Evolutionary conservation across 2,113 vertebrate species (phyloP).

Genomic region (Trichechus manatus): DNA sequence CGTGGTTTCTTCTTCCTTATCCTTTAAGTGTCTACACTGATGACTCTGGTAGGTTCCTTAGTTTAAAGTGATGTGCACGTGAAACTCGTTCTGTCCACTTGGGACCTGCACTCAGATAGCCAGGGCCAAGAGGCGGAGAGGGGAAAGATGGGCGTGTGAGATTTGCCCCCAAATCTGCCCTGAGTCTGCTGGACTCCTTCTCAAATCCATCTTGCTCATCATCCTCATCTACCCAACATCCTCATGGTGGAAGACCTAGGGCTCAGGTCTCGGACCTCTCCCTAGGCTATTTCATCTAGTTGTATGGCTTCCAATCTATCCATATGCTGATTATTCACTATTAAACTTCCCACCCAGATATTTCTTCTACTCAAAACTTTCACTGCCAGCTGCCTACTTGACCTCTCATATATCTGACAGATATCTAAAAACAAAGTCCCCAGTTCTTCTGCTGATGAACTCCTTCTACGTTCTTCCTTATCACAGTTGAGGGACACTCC

Average conservation of each 20-base stretch:
- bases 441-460: no score
- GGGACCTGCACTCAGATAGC: neutral
- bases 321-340: neutral
- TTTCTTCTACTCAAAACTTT: neutral
- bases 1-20: neutral
- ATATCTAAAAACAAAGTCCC: neutral
- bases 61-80: neutral
- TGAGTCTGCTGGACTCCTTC: neutral
- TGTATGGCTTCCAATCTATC: no score
- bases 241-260: neutral
- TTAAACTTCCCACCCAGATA: neutral
- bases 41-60: neutral
- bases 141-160: fast-evolving
- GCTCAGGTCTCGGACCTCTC: neutral
- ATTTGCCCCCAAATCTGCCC: fast-evolving
- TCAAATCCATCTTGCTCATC: neutral
- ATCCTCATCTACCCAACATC: neutral
- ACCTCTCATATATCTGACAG: neutral
- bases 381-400: neutral
- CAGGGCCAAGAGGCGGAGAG: fast-evolving
- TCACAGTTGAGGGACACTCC: neutral
- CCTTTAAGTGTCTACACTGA: neutral
- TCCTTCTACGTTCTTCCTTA: neutral
- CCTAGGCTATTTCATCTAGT: neutral
- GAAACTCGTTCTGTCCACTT: no score